These are phyloP conservation scores for Myrmecophaga tridactyla DNA, from an alignment of 2,113 vertebrate species.

Conservation along the genomic window DNA sequence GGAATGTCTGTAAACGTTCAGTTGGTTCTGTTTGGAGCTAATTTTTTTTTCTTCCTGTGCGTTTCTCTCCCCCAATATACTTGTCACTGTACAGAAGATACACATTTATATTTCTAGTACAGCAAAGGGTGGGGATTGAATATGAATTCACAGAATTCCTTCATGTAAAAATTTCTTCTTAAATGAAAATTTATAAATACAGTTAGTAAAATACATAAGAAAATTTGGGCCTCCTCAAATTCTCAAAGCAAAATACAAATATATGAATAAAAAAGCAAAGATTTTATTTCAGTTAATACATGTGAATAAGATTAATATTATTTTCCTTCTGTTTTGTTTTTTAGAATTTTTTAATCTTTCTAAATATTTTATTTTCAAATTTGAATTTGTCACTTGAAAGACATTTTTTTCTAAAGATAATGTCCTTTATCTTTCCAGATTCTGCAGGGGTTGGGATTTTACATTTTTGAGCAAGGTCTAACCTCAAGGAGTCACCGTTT, in stretches of 20 bases:
- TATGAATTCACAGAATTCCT: background rate
- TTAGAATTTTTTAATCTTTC: background rate
- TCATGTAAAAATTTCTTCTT: background rate
- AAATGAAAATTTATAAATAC: constrained; percentile 8
- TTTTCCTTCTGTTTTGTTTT: constrained; percentile 22
- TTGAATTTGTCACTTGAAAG: background rate
- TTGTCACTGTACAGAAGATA: background rate
- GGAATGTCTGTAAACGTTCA: background rate
- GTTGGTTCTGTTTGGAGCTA: background rate
- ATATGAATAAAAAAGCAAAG: background rate
- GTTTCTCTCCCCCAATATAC: background rate
- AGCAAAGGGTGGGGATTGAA: background rate
- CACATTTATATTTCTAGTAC: no score
- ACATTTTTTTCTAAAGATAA: background rate
- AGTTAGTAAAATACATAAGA: background rate
- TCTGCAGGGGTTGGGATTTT: background rate
- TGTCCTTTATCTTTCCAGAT: no score
- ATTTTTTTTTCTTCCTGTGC: background rate
- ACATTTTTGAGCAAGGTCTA: background rate
- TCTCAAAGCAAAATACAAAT: background rate
- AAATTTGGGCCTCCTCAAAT: background rate
- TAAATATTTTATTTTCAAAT: constrained; percentile 37
- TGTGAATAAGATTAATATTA: background rate
- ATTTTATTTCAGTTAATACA: constrained; percentile 22
- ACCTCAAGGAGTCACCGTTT: background rate